Base-by-base conservation (phyloP, 2,113 vertebrate genomes). In the Trematomus loennbergii region DNA sequence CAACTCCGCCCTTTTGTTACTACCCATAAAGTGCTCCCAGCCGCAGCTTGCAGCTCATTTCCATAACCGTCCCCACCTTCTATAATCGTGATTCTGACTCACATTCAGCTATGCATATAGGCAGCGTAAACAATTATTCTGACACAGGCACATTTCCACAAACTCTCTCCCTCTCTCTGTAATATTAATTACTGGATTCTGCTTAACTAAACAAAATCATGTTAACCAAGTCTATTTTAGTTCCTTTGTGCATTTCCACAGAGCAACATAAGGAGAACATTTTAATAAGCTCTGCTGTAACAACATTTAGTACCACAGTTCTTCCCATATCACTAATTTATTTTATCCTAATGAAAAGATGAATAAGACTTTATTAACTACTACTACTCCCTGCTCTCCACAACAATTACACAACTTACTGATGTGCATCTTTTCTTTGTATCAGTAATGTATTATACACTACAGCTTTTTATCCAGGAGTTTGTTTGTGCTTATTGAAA, bases 1-100 rank as follows among this genome's bases (percentile, higher is more conserved):
- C 64, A 36, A 13, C 58, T 78, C 80, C 66, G 0, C 87, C 89
- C 82, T 73, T 79, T 64, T 62, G 22, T 83, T 76, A 58, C 58
- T 60, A 29, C 79, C 73, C 62, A 73, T 79, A 82, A 72, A 81
- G 49, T 60, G 53, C 69, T 72, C 49, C 13, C 70, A 12, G 40
- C 12, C 2, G 43, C 72, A 62, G 40, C 63, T 29, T 52, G 18
- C 48, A 71, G 54, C 62, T 78, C 22, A 18, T 65, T 79, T 65
- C 22, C 20, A n/a, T 71, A 29, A 29, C 29, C 29, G 29, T 29
- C 29, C 29, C 29, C 36, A 25, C 29, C 54, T 83, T 64, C 48
- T 82, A 12, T 68, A 18, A 33, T 69, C 55, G 45, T 45, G 53
- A 49, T 48, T 13, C 25, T n/a, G 69, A 64, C 62, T 82, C 73